A percentile compares a stretch with the other conserved stretches of the same genome.
Conservation (phyloP, 2,888 invertebrate species). For the Heliconius hortense region DNA sequence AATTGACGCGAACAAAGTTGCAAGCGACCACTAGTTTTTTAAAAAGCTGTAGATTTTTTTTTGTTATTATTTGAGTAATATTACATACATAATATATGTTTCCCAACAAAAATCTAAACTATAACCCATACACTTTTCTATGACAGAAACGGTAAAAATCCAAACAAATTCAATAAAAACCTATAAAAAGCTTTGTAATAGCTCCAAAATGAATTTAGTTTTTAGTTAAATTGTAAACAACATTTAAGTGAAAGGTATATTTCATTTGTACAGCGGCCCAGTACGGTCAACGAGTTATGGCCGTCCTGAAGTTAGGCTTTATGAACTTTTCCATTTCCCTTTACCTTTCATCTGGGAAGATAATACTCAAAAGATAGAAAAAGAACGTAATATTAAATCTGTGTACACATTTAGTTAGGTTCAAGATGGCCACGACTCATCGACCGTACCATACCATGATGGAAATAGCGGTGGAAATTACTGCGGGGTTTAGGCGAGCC, state of each 20-base stretch:
- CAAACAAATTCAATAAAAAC: neutral
- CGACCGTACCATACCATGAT: neutral
- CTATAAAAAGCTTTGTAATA: conserved; percentile 1
- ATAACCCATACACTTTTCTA: neutral
- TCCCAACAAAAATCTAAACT: neutral
- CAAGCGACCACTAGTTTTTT: too few relatives aligned
- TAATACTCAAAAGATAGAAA: too few relatives aligned
- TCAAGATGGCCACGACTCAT: neutral
- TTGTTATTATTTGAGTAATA: too few relatives aligned
- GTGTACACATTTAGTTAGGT: neutral
- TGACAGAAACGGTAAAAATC: neutral
- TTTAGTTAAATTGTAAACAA: conserved; percentile 5
- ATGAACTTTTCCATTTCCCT: neutral
- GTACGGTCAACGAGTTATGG: too few relatives aligned
- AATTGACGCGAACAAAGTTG: too few relatives aligned
- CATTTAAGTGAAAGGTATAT: conserved; percentile 6
- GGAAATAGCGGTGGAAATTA: neutral
- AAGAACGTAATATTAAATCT: too few relatives aligned
- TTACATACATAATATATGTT: neutral
- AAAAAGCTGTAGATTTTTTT: too few relatives aligned
- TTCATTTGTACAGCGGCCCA: neutral
- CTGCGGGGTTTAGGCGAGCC: conserved; percentile 10
- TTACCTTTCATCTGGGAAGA: too few relatives aligned
- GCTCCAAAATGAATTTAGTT: neutral
- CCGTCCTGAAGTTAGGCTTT: neutral